Conservation (phyloP, 2,797 vertebrate genomes). For the Dermochelys coriacea region DNA sequence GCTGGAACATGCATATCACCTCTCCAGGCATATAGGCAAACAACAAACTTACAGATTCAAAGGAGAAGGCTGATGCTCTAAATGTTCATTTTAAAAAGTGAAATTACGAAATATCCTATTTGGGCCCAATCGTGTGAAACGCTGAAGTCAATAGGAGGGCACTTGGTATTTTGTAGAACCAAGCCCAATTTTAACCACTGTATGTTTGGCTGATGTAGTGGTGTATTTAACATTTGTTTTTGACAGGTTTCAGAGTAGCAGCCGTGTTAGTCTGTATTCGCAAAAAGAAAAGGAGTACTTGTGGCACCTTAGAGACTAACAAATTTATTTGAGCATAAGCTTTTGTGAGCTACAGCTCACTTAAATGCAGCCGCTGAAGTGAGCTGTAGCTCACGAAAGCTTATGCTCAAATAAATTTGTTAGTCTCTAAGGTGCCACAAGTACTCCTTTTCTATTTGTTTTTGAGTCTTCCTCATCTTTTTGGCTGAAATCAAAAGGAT, state of each 20-base stretch:
- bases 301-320: too few relatives aligned
- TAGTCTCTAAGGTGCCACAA: too few relatives aligned
- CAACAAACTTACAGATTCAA: background rate
- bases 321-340: too few relatives aligned
- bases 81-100: background rate
- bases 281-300: too few relatives aligned
- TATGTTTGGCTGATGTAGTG: background rate
- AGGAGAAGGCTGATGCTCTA: background rate
- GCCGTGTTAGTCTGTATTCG: too few relatives aligned
- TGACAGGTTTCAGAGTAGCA: too few relatives aligned
- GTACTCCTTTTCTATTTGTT: too few relatives aligned
- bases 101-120: background rate
- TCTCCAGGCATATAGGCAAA: background rate
- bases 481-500: background rate
- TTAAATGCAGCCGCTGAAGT: too few relatives aligned
- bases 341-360: too few relatives aligned
- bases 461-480: background rate
- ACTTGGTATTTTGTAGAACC: too few relatives aligned
- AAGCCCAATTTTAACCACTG: background rate
- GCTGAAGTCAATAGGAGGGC: accelerated
- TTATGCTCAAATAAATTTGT: too few relatives aligned
- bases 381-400: too few relatives aligned
- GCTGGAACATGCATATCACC: background rate
- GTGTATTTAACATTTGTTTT: accelerated
- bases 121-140: background rate